Base-by-base conservation (phyloP, 2,888 invertebrate genomes). In the Biston betularia region DNA sequence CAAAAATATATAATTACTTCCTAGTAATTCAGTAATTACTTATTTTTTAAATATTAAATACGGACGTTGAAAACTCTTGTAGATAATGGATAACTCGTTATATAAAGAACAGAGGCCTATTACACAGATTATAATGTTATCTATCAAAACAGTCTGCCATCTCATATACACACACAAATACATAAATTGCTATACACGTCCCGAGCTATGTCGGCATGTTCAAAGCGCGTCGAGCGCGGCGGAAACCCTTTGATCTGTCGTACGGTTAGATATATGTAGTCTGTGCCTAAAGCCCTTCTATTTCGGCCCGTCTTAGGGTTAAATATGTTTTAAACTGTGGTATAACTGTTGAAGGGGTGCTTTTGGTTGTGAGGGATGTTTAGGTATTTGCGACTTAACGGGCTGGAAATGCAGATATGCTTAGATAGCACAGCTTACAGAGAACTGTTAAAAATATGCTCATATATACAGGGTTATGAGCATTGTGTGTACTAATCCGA, bases 161-260 rank as follows among this genome's bases (percentile, higher is more conserved):
- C 45, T 48, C 52, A 63, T 62, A 53, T 69, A 69, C 59, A 70
- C 61, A 54, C 46, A 59, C 56, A 57, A 50, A 48, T 58, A 60
- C 71, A 69, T 53, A 74, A 67, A 78, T 76, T 72, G 70, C 72
- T 62, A 71, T 71, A 76, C 52, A 34, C 50, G 40, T 71, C 68
- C 77, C 73, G 74, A 59, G 71, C 75, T 71, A 74, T 75, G 58
- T 72, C 82, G 84, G 84, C 80, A 72, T 69, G 80, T 80, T 84
- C 85, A 86, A 85, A 86, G 83, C 80, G 79, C 73, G 76, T 69
- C 75, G 75, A 72, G 78, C 78, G 73, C 75, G 77, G 75, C 75
- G 54, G 70, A 71, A 75, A 78, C 83, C 86, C 85, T 86, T 86
- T 86, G 86, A 86, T 86, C 84, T 84, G 73, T 77, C 77, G 61